phyloP scores from a whole-genome alignment of 1,140 invertebrate species.

The Thrips palmi region DNA sequence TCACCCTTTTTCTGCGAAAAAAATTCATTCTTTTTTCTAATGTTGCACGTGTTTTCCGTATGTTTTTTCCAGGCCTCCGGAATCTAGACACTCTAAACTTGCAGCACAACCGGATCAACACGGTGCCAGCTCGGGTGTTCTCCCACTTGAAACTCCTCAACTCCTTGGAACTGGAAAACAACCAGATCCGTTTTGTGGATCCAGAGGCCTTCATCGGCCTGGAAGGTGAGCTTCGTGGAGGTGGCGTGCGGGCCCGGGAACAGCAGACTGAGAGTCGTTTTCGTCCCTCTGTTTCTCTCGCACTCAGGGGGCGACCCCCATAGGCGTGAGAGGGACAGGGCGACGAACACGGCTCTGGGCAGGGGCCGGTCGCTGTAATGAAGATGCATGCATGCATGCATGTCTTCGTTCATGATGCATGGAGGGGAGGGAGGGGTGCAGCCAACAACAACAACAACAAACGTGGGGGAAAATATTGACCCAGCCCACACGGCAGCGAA shows the following conservation, averaged over 20 bases:
- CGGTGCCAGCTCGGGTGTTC: constrained; percentile 61
- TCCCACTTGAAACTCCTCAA: constrained; percentile 57
- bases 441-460: too few species aligned
- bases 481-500: too few species aligned
- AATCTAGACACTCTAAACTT: constrained; percentile 64
- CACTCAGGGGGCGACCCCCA: too few species aligned
- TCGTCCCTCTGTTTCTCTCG: too few species aligned
- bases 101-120: constrained; percentile 61
- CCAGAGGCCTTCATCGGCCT: constrained; percentile 65
- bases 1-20: constrained; percentile 3
- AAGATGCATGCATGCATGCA: too few species aligned
- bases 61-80: constrained; percentile 38
- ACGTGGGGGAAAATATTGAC: too few species aligned
- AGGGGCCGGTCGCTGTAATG: too few species aligned
- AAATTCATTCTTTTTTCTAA: constrained; percentile 3
- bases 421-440: too few species aligned
- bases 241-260: background rate
- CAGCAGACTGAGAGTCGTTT: background rate
- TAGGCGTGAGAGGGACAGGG: too few species aligned
- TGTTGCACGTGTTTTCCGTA: too few species aligned
- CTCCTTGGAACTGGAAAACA: constrained; percentile 70
- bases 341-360: too few species aligned
- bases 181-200: constrained; percentile 59
- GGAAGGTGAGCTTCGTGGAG: constrained; percentile 42
- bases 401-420: too few species aligned